These are phyloP conservation scores for Andricus quercusramuli DNA, from an alignment of 2,888 invertebrate genomes.

Conservation along the genomic window DNA sequence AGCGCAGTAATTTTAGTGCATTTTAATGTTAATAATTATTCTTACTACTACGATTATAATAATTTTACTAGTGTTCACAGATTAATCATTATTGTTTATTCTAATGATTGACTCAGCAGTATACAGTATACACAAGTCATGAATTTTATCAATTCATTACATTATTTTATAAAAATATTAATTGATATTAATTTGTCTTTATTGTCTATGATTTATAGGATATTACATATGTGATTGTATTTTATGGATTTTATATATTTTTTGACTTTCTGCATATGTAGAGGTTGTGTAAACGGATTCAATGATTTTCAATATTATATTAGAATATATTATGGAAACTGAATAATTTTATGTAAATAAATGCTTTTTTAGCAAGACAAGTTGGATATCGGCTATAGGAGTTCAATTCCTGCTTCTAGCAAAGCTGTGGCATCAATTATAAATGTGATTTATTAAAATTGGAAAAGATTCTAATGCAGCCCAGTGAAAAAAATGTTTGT, in stretches of 20 bases:
- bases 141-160: not conserved
- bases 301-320: not conserved
- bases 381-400: not conserved
- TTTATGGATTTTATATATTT: conserved; percentile 9
- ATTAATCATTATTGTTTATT: not conserved
- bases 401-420: not conserved
- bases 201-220: not conserved
- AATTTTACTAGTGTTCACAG: not conserved
- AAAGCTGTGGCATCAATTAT: conserved; percentile 3
- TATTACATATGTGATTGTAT: conserved; percentile 8
- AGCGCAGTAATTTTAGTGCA: conserved; percentile 1
- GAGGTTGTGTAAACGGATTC: not conserved
- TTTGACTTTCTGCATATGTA: not conserved
- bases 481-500: conserved; percentile 30
- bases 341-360: conserved; percentile 36
- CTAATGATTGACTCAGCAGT: not conserved
- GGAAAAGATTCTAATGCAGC: not conserved
- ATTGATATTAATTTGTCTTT: conserved; percentile 2
- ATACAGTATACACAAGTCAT: not conserved
- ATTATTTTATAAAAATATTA: not conserved
- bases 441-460: conserved; percentile 29
- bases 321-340: not conserved
- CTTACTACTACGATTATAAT: not conserved
- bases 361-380: conserved; percentile 9
- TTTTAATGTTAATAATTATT: not conserved